Conservation (phyloP, 2,797 vertebrate species). For the Neostethus bicornis region DNA sequence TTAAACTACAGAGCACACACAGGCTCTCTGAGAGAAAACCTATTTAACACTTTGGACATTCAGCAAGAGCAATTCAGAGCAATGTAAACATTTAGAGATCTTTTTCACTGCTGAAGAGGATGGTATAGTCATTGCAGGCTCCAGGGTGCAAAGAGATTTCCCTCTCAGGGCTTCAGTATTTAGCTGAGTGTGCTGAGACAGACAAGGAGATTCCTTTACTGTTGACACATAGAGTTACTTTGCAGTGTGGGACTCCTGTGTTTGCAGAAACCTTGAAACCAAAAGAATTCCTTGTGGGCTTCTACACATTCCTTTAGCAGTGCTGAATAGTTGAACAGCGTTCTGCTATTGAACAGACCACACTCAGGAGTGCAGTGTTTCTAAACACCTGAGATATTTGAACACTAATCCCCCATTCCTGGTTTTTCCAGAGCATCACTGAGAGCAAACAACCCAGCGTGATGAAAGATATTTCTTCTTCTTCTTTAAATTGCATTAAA, state of each 20-base stretch:
- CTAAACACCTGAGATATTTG: conserved; percentile 72
- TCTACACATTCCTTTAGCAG: conserved; percentile 76
- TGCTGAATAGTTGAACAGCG: conserved; percentile 66
- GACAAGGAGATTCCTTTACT: conserved; percentile 65
- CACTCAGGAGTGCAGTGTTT: conserved; percentile 75
- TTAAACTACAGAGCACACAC: conserved; percentile 36
- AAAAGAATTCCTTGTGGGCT: conserved; percentile 77
- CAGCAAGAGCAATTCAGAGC: conserved; percentile 35
- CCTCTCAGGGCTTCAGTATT: conserved; percentile 47
- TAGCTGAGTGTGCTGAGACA: conserved; percentile 54
- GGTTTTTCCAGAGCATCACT: conserved; percentile 43
- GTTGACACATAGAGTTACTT: conserved; percentile 78
- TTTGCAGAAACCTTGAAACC: conserved; percentile 81
- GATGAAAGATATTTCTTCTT: conserved; percentile 53
- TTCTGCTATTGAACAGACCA: conserved; percentile 74
- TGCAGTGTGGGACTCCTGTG: conserved; percentile 70
- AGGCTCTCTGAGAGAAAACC: conserved; percentile 32
- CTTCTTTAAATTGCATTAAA: conserved; percentile 36
- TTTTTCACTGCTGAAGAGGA: conserved; percentile 39
- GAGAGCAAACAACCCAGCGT: conserved; percentile 46
- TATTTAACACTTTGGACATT: conserved; percentile 27
- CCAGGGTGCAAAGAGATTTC: conserved; percentile 47
- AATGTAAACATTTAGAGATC: conserved; percentile 57
- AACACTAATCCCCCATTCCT: conserved; percentile 41
- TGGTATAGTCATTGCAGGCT: conserved; percentile 33